Conservation (phyloP, 2,888 invertebrate genomes). For the Spodoptera picta region DNA sequence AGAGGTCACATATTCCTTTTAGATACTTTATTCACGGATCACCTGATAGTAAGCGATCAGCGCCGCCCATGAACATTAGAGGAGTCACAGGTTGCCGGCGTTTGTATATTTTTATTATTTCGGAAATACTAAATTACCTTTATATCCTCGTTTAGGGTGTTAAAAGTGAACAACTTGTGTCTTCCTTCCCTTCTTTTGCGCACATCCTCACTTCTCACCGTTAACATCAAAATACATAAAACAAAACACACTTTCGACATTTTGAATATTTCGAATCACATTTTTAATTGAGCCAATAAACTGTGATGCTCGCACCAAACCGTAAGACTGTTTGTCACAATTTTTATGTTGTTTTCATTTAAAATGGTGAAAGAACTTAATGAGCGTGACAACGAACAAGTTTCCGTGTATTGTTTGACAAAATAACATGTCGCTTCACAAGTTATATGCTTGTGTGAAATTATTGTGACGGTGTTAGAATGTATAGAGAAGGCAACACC, state of each 20-base stretch:
- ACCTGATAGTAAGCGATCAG: too few species aligned
- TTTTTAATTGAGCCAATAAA: slow-evolving; percentile 66
- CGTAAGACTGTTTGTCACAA: slow-evolving; percentile 65
- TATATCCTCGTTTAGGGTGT: slow-evolving; percentile 86
- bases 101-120: too few species aligned
- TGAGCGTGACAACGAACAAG: slow-evolving; percentile 60
- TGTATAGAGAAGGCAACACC: slow-evolving; percentile 38
- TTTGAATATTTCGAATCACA: slow-evolving; percentile 45
- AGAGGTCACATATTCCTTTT: too few species aligned
- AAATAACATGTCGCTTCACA: slow-evolving; percentile 61
- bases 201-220: slow-evolving; percentile 60
- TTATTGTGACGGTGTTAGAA: slow-evolving; percentile 24
- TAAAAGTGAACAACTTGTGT: slow-evolving; percentile 87
- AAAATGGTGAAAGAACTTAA: slow-evolving; percentile 71
- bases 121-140: slow-evolving; percentile 78
- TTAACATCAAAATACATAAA: slow-evolving; percentile 53
- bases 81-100: too few species aligned
- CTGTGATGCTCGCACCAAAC: slow-evolving; percentile 64
- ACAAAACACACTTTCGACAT: slow-evolving; percentile 62
- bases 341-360: slow-evolving; percentile 70
- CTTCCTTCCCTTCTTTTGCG: slow-evolving; percentile 54
- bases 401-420: slow-evolving; percentile 80
- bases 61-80: too few species aligned
- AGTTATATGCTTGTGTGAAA: slow-evolving; percentile 48
- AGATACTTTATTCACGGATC: too few species aligned